Conservation (phyloP, 2,797 vertebrate genomes). For the Silurus lanzhouensis region DNA sequence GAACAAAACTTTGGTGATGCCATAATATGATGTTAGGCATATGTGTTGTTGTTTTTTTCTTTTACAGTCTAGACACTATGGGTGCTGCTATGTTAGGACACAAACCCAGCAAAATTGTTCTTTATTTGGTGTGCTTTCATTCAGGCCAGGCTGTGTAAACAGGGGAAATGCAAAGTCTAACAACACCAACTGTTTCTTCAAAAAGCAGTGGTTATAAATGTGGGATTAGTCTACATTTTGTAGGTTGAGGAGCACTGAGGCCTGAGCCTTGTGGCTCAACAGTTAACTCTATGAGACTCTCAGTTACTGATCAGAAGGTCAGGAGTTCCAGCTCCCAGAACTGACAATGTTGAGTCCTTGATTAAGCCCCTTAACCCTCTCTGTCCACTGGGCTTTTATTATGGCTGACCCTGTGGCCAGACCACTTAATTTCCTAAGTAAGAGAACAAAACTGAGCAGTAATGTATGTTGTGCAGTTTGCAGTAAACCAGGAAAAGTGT, state of each 20-base stretch:
- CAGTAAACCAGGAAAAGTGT: slow-evolving; percentile 41
- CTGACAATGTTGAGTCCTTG: too few relatives aligned
- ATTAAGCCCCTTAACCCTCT: too few relatives aligned
- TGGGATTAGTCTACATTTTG: slow-evolving; percentile 21
- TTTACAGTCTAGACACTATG: background rate
- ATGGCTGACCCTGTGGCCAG: too few relatives aligned
- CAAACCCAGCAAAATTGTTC: slow-evolving; percentile 36
- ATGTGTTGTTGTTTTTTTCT: background rate
- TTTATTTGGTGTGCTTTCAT: slow-evolving; percentile 43
- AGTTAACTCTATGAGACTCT: too few relatives aligned
- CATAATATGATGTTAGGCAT: slow-evolving; percentile 47
- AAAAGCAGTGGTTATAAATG: slow-evolving; percentile 38
- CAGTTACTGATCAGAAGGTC: too few relatives aligned
- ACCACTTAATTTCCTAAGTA: background rate
- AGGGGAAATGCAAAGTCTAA: slow-evolving; percentile 17
- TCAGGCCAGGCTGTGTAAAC: slow-evolving; percentile 22
- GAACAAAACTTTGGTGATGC: slow-evolving; percentile 50
- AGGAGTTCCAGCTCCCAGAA: too few relatives aligned
- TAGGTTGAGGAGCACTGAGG: slow-evolving; percentile 25
- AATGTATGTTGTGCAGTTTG: slow-evolving; percentile 26
- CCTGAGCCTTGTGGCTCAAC: slow-evolving; percentile 3
- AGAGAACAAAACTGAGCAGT: slow-evolving; percentile 30
- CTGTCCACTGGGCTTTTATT: too few relatives aligned
- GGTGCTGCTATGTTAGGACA: slow-evolving; percentile 11
- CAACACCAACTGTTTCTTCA: slow-evolving; percentile 30